A percentile compares a stretch with the other conserved stretches of the same genome.
phyloP scores from a whole-genome alignment of 2,888 invertebrate species.

The Rotaria macrura region DNA sequence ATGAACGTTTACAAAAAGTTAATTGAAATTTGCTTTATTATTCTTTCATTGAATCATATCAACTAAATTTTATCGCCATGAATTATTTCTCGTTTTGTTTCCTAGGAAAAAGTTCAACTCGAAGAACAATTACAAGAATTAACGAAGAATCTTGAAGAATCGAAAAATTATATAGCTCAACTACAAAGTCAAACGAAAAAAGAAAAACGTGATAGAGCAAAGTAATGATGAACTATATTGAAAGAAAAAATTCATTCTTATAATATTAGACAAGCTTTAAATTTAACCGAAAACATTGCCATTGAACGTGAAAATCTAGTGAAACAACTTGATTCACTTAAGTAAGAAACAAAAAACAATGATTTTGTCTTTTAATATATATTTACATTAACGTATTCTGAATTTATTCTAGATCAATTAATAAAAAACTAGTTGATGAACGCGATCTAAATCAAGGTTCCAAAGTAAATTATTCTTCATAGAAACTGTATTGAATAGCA shows the following conservation, averaged over 20 bases:
- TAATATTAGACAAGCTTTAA: constrained; percentile 45
- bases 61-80: too few species aligned
- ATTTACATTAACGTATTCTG: not conserved
- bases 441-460: constrained; percentile 39
- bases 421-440: constrained; percentile 50
- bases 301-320: constrained; percentile 52
- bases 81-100: not conserved
- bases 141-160: constrained; percentile 46
- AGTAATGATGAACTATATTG: constrained; percentile 40
- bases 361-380: not conserved
- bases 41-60: not conserved
- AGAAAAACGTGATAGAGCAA: constrained; percentile 49
- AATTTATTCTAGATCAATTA: constrained; percentile 44
- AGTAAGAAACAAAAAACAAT: constrained; percentile 38
- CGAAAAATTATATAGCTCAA: constrained; percentile 44
- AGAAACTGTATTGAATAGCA: not conserved
- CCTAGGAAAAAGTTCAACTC: constrained; percentile 40
- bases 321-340: constrained; percentile 50
- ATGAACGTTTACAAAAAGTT: constrained; percentile 48
- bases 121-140: constrained; percentile 45
- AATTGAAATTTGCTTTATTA: not conserved
- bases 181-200: constrained; percentile 45
- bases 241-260: constrained; percentile 26
- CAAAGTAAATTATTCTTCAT: not conserved
- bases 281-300: constrained; percentile 51